Base-by-base conservation (phyloP, 2,797 vertebrate genomes). In the Zalophus californianus region DNA sequence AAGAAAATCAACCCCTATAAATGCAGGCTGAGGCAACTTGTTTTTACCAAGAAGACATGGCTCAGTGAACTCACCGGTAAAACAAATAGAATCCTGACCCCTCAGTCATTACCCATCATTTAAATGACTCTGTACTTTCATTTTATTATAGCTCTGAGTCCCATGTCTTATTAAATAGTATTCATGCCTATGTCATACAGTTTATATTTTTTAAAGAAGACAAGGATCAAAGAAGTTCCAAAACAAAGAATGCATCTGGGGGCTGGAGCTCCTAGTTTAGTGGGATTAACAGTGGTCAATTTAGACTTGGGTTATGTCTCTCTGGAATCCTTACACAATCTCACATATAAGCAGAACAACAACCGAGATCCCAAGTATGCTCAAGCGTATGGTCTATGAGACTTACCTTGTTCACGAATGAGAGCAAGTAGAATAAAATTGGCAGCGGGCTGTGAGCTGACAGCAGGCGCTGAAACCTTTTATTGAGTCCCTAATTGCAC, bases 401-500 rank as follows among this genome's bases (percentile, higher is more conserved):
- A 96, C 97, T 97, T 97, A 98, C 97, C 98, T 97, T 0, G 62
- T 90, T 79, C 91, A 25, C 4, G 10, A 91, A 72, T 25, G 56
- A 89, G 95, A 96, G 79, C 88, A 41, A 80, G 83, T 44, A 44
- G 60, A 64, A 64, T 12, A 86, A 64, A 21, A 77, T 50, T 56
- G 62, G 32, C 90, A 86, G 88, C 1, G 1, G 87, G 60, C 78
- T 96, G 77, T 75, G 91, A 52, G 86, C 85, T 7, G 52, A 72
- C 7, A 20, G 70, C 38, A n/a, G 60, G 60, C 0, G 4, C 70
- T 25, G 73, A 89, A 56, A 78, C 97, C 98, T 98, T 98, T 98
- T 98, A 98, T 98, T 85, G 96, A n/a, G 91, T 73, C 64, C 77
- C 85, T 98, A 97, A 98, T 97, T 97, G 94, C 90, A 93, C 68